Evolutionary conservation across 1,140 invertebrate species (phyloP).

Genomic region (Belonocnema kinseyi): DNA sequence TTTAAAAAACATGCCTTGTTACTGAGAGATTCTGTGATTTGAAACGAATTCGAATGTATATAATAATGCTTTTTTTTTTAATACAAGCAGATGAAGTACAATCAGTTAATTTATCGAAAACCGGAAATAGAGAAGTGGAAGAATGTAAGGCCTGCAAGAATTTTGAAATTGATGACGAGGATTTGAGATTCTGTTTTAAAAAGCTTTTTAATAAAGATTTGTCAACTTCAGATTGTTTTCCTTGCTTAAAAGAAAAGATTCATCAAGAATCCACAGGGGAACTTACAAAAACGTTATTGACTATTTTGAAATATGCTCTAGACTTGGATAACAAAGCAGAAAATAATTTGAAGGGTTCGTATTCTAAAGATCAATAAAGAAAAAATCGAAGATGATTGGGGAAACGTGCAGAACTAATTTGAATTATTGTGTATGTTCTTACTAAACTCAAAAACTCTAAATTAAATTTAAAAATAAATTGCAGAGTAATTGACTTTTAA

Average conservation of each 20-base stretch:
- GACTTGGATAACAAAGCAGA: neutral
- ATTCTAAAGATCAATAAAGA: conserved; percentile 6
- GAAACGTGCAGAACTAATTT: too few relatives aligned
- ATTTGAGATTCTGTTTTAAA: conserved; percentile 6
- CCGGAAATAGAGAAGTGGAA: neutral
- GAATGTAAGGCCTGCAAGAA: neutral
- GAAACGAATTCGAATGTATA: too few relatives aligned
- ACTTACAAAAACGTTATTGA: neutral
- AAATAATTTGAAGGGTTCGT: neutral
- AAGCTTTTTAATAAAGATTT: neutral
- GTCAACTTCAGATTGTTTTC: neutral
- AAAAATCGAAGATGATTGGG: neutral
- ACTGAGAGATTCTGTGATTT: too few relatives aligned
- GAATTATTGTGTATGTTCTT: too few relatives aligned
- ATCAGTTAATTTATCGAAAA: neutral
- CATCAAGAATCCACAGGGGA: neutral
- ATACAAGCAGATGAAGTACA: neutral
- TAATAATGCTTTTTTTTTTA: neutral
- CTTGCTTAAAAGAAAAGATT: conserved; percentile 1
- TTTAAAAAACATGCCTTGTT: too few relatives aligned
- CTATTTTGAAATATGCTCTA: conserved; percentile 11
- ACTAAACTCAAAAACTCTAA: too few relatives aligned
- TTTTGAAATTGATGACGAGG: neutral
- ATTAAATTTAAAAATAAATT: too few relatives aligned
- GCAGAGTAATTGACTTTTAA: too few relatives aligned